Percentiles rank a stretch among this genome's conserved stretches.
Conservation (phyloP, 2,797 vertebrate species). For the Erethizon dorsatum region DNA sequence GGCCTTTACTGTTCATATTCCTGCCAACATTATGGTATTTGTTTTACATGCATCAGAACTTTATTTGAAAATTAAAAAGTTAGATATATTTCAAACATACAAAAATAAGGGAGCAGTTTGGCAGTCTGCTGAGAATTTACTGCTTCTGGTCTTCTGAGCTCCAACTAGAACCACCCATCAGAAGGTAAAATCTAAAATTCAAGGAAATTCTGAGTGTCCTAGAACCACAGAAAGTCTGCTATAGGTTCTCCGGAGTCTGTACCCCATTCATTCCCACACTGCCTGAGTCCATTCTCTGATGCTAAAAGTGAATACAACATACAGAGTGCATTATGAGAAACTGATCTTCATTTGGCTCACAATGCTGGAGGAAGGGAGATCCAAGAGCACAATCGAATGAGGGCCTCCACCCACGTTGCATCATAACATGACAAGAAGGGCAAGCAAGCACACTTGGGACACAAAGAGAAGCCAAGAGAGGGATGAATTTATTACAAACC, state of each 20-base stretch:
- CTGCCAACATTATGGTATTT: neutral
- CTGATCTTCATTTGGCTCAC: neutral
- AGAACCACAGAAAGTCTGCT: neutral
- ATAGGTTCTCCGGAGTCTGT: fast-evolving
- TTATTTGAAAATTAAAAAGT: slow-evolving; percentile 45
- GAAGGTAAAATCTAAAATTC: neutral
- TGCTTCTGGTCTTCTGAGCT: neutral
- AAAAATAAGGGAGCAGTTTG: slow-evolving; percentile 2
- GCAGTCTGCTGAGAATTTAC: neutral
- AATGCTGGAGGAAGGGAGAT: neutral
- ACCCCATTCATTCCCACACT: neutral
- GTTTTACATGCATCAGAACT: neutral
- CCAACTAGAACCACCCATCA: neutral
- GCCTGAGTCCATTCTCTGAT: neutral
- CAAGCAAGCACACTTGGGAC: neutral
- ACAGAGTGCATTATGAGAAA: neutral
- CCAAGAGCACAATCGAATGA: neutral
- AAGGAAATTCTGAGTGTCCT: neutral
- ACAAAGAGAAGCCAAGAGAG: neutral
- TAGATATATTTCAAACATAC: slow-evolving; percentile 10
- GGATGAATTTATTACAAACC: neutral
- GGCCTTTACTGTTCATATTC: neutral
- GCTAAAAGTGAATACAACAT: neutral
- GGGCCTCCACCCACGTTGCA: neutral
- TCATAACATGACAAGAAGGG: neutral